phyloP scores from a whole-genome alignment of 2,797 vertebrate genomes.

The Gymnothorax reevesii region DNA sequence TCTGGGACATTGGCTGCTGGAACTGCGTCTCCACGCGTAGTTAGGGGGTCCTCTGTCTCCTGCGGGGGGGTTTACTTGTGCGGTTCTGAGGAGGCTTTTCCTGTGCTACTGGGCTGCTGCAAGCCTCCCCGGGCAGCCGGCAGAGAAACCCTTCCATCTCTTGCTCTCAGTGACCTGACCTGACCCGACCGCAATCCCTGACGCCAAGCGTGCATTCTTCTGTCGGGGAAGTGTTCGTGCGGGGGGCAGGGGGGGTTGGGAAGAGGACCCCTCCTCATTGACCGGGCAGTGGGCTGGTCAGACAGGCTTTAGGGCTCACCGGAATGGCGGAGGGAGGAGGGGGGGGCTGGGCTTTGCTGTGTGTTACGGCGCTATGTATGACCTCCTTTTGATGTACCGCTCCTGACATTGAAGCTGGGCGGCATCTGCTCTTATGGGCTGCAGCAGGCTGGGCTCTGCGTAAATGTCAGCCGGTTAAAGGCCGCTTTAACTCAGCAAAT shows the following conservation, averaged over 20 bases:
- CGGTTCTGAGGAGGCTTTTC: background rate
- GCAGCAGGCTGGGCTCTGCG: constrained; percentile 34
- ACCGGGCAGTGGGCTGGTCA: background rate
- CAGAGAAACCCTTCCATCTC: background rate
- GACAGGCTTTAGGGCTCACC: background rate
- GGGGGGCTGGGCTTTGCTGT: background rate
- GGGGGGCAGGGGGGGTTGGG: background rate
- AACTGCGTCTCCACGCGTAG: background rate
- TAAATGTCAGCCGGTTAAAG: constrained; percentile 39
- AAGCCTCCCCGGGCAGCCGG: background rate
- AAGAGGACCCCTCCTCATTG: background rate
- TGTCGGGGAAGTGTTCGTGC: too few relatives aligned
- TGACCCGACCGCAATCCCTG: background rate
- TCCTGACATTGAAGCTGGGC: constrained; percentile 24
- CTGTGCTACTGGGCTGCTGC: too few relatives aligned
- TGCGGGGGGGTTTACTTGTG: background rate
- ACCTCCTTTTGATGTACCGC: constrained; percentile 39
- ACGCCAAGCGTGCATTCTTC: background rate
- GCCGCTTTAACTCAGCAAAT: constrained; percentile 46
- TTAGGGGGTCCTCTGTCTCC: background rate
- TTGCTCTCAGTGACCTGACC: background rate
- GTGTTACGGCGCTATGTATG: constrained; percentile 10
- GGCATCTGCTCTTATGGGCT: constrained; percentile 24
- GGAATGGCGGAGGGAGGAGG: background rate
- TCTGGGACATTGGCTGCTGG: background rate